These are phyloP conservation scores for Hippolais icterina DNA, from an alignment of 2,113 vertebrate genomes.

Conservation along the genomic window DNA sequence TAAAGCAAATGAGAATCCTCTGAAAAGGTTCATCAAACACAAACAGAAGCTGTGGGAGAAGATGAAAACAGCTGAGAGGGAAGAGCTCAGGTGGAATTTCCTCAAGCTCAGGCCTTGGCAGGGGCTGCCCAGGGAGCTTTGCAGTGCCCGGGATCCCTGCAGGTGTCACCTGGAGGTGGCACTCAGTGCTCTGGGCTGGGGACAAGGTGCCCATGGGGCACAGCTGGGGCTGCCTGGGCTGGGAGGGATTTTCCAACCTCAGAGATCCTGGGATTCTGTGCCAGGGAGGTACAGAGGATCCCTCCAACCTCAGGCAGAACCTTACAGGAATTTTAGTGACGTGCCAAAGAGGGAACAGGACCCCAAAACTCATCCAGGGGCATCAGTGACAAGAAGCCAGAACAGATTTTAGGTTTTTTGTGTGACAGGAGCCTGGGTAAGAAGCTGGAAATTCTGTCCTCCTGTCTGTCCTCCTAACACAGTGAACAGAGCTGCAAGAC, in stretches of 20 bases:
- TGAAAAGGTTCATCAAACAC: background rate
- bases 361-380: background rate
- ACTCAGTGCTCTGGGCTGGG: background rate
- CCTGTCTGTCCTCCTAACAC: background rate
- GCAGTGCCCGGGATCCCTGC: background rate
- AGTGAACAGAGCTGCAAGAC: background rate
- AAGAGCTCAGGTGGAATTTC: background rate
- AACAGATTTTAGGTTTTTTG: background rate
- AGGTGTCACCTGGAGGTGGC: background rate
- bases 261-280: fast-evolving
- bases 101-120: background rate
- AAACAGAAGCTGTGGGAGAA: background rate
- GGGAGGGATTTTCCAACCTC: background rate
- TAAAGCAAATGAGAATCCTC: background rate
- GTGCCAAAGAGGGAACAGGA: background rate
- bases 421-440: background rate
- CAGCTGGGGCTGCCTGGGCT: background rate
- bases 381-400: background rate
- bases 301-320: background rate
- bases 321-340: background rate
- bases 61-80: background rate
- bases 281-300: background rate
- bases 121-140: background rate
- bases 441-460: background rate
- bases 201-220: background rate